Conservation (phyloP, 53 echinoderm and acorn worm species). For the Astropecten irregularis region DNA sequence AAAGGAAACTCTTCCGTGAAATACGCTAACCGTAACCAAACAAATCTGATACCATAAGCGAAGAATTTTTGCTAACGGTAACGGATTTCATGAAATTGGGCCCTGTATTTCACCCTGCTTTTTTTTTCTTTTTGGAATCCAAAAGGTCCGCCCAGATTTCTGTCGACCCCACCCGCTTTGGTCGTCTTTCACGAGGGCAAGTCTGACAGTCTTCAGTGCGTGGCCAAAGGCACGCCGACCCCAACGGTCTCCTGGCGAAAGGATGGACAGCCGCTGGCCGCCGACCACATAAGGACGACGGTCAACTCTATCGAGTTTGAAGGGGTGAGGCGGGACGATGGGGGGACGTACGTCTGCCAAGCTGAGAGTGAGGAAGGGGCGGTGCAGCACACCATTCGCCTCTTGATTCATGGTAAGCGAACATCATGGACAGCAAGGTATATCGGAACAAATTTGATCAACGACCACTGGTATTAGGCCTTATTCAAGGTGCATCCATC, state of each 20-base stretch:
- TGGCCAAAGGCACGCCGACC: constrained; percentile 73
- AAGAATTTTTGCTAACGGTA: too few species aligned
- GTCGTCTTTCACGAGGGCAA: constrained; percentile 68
- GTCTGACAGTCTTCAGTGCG: constrained; percentile 63
- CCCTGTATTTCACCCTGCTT: too few species aligned
- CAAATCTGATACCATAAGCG: too few species aligned
- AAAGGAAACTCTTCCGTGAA: too few species aligned
- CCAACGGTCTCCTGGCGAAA: constrained; percentile 81
- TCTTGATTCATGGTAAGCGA: constrained; percentile 74
- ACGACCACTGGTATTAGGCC: too few species aligned
- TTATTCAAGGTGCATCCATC: too few species aligned
- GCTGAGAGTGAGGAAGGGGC: constrained; percentile 87
- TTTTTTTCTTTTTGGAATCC: background rate
- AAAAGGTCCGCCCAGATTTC: constrained; percentile 89
- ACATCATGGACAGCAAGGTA: too few species aligned
- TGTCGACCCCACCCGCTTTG: constrained; percentile 64
- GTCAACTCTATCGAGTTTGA: constrained; percentile 72
- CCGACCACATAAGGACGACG: constrained; percentile 52
- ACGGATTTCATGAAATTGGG: too few species aligned
- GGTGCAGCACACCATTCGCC: constrained; percentile 63
- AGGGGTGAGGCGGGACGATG: constrained; percentile 67
- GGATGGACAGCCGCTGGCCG: constrained; percentile 59
- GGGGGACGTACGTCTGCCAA: constrained; percentile 76
- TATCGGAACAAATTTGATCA: too few species aligned
- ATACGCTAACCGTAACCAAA: too few species aligned